phyloP scores from a whole-genome alignment of 2,888 invertebrate genomes.

The Desoria tigrina region DNA sequence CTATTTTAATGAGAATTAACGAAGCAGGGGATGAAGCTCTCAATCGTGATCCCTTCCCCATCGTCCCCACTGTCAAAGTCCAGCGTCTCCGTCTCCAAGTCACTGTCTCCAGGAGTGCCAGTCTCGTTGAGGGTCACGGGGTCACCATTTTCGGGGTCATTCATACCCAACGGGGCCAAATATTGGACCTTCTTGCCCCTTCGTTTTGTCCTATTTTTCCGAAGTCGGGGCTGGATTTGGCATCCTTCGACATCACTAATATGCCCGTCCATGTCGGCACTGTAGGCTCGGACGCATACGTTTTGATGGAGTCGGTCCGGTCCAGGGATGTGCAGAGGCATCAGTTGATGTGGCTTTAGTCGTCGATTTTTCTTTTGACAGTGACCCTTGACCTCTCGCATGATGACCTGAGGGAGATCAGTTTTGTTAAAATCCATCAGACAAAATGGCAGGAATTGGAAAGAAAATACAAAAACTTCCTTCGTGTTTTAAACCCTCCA shows the following conservation, averaged over 20 bases:
- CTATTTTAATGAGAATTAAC: too few species aligned
- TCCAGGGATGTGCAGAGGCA: conserved; percentile 27
- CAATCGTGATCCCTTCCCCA: conserved; percentile 4
- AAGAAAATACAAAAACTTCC: too few species aligned
- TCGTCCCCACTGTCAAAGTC: not conserved
- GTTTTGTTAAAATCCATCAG: too few species aligned
- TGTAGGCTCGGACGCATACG: conserved; percentile 26
- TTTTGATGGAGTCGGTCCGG: conserved; percentile 28
- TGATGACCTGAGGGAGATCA: not conserved
- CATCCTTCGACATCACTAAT: not conserved
- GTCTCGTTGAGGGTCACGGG: too few species aligned
- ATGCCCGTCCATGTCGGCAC: conserved; percentile 14
- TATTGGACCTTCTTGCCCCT: not conserved
- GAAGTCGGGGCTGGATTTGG: not conserved
- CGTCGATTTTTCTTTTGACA: not conserved
- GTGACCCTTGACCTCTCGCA: not conserved
- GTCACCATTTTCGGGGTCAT: too few species aligned
- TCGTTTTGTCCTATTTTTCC: not conserved
- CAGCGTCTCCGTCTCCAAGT: not conserved
- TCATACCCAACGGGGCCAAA: too few species aligned
- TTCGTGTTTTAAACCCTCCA: too few species aligned
- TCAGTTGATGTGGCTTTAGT: conserved; percentile 9
- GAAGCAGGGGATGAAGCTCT: conserved; percentile 11
- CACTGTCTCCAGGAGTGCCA: not conserved
- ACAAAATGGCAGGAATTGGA: too few species aligned